Base-by-base conservation (phyloP, 2,113 vertebrate species). In the Polyodon spathula region DNA sequence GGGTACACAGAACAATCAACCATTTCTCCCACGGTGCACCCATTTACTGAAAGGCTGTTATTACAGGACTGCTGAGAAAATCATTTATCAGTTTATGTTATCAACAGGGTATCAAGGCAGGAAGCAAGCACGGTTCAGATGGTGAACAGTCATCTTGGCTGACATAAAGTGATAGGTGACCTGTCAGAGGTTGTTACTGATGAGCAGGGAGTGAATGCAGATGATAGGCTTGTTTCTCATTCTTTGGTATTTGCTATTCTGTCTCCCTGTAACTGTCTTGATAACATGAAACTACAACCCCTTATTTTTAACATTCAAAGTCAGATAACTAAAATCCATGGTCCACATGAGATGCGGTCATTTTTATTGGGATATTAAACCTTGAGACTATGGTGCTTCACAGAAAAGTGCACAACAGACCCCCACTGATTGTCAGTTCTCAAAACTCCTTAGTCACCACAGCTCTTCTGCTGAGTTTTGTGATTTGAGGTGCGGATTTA, bases 101-200 rank as follows among this genome's bases (percentile, higher is more conserved):
- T 68, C 71, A 77, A 56, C 54, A 62, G 42, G 7, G 58, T 74
- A 73, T 77, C 63, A 69, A 69, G 10, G 54, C 62, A 14, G 51
- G 4, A 72, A 71, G 8, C 6, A 72, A 71, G 8, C 6, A 15
- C 51, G 65, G 63, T 55, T 55, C 53, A 62, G 11, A 15, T 54
- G 53, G 53, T 40, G 27, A 62, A 55, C 40, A 53, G 40, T 37
- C 60, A 44, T 41, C 27, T 44, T 50, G 16, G 39, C 60, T 55
- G 52, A 44, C 60, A 55, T 43, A 5, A 52, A 43, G 40, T 62
- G 52, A 55, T 43, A n/a, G 60, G 52, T 55, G 54, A 50, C 46
- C 46, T 50, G 46, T 50, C 46, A 50, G 11, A 5, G 46, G 5
- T 1, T 50, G 46, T 50, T 50, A 50, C 46, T 50, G 46, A 62